A percentile compares a stretch with the other conserved stretches of the same genome.
Conservation (phyloP, 2,797 vertebrate genomes). For the Notolabrus celidotus region DNA sequence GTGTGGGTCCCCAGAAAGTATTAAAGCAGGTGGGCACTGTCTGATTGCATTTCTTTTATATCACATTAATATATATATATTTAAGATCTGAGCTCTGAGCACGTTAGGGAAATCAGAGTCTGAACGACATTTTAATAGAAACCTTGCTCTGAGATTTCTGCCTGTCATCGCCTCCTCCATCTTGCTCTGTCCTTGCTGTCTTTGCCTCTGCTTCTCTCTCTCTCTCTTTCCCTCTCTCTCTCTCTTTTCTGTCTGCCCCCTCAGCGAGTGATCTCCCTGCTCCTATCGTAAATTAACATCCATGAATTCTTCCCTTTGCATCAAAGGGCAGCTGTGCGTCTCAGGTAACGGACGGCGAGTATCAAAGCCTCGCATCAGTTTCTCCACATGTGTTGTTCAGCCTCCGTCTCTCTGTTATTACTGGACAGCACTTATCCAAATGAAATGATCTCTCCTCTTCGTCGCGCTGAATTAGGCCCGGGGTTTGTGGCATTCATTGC, state of each 20-base stretch:
- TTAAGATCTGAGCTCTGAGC: neutral
- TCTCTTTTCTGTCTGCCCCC: neutral
- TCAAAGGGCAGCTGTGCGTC: slow-evolving; percentile 45
- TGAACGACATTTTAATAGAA: neutral
- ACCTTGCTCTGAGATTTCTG: neutral
- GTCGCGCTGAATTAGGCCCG: slow-evolving; percentile 38
- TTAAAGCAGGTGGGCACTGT: no score
- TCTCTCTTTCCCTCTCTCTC: neutral
- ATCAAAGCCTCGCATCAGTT: slow-evolving; percentile 57
- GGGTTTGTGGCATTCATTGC: slow-evolving; percentile 54
- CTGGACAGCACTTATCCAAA: slow-evolving; percentile 60
- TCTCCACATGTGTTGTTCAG: no score
- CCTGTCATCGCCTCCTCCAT: slow-evolving; percentile 11
- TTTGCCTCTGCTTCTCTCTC: neutral
- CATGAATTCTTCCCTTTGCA: slow-evolving; percentile 46
- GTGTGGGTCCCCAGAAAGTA: no score
- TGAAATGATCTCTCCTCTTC: slow-evolving; percentile 52
- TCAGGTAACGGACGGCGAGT: slow-evolving; percentile 46
- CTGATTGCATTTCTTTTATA: no score
- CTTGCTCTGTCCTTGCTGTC: neutral
- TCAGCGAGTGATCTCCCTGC: slow-evolving; percentile 1
- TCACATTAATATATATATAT: no score
- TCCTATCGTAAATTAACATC: slow-evolving; percentile 59
- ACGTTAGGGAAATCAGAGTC: neutral
- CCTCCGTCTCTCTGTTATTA: slow-evolving; percentile 22